Evolutionary conservation across 2,888 invertebrate genomes (phyloP).

Genomic region (Leptothorax acervorum): DNA sequence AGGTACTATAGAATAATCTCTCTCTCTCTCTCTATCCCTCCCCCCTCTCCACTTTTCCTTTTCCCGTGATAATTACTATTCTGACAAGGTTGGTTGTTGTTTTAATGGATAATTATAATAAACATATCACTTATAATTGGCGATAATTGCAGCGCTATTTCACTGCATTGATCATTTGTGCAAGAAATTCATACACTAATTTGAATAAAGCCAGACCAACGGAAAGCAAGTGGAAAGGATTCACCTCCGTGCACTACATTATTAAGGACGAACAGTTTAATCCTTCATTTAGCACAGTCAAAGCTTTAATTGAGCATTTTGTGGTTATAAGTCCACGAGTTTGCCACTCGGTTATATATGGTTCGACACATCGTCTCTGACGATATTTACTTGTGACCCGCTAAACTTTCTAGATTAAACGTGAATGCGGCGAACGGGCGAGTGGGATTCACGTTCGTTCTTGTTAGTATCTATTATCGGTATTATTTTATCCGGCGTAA

Average conservation of each 20-base stretch:
- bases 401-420: slow-evolving; percentile 41
- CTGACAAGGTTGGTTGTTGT: neutral
- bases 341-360: slow-evolving; percentile 20
- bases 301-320: slow-evolving; percentile 36
- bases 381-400: slow-evolving; percentile 25
- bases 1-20: neutral
- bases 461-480: slow-evolving; percentile 26
- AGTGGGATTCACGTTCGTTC: slow-evolving; percentile 5
- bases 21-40: neutral
- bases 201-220: neutral
- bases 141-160: neutral
- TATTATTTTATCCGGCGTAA: neutral
- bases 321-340: neutral
- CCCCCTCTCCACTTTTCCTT: neutral
- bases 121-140: neutral
- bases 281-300: neutral
- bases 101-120: neutral
- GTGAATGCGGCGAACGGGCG: neutral
- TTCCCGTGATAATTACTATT: neutral
- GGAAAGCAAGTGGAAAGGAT: neutral
- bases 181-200: neutral
- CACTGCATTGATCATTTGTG: neutral
- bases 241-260: neutral
- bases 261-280: slow-evolving; percentile 9
- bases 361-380: slow-evolving; percentile 16